Evolutionary conservation across 1,140 invertebrate species (phyloP).

Genomic region (Babylonia areolata): DNA sequence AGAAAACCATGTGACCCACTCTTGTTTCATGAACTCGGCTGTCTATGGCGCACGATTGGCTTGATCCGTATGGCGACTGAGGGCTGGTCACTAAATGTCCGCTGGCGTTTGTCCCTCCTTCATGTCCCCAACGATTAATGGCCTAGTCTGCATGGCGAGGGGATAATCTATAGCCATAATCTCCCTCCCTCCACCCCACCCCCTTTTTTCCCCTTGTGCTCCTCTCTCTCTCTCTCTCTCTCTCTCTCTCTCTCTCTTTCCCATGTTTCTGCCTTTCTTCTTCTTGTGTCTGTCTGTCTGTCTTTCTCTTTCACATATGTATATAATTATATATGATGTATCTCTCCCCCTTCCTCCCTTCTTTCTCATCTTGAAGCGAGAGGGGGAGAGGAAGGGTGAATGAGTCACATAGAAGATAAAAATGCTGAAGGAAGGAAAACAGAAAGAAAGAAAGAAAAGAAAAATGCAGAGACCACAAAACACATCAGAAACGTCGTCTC

Average conservation of each 20-base stretch:
- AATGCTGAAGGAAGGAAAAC: no score
- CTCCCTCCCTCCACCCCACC: no score
- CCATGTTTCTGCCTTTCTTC: not conserved
- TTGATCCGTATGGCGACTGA: not conserved
- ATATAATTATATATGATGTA: no score
- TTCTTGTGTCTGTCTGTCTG: not conserved
- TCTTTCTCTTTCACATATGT: not conserved
- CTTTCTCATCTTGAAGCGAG: not conserved
- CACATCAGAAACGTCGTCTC: no score
- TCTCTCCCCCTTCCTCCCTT: not conserved
- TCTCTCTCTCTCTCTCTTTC: not conserved
- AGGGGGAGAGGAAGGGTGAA: no score
- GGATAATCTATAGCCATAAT: not conserved
- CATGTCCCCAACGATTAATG: not conserved
- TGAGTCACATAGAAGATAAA: no score
- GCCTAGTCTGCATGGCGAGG: not conserved
- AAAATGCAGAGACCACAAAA: no score
- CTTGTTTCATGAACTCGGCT: not conserved
- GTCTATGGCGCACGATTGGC: not conserved
- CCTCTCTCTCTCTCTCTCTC: not conserved
- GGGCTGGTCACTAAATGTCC: not conserved
- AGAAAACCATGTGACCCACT: no score
- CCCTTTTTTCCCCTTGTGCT: no score
- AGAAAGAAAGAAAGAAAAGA: no score
- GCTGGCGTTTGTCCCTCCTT: conserved; percentile 1